These are phyloP conservation scores for Galaxias olidus DNA, from an alignment of 2,797 vertebrate genomes.

Conservation along the genomic window DNA sequence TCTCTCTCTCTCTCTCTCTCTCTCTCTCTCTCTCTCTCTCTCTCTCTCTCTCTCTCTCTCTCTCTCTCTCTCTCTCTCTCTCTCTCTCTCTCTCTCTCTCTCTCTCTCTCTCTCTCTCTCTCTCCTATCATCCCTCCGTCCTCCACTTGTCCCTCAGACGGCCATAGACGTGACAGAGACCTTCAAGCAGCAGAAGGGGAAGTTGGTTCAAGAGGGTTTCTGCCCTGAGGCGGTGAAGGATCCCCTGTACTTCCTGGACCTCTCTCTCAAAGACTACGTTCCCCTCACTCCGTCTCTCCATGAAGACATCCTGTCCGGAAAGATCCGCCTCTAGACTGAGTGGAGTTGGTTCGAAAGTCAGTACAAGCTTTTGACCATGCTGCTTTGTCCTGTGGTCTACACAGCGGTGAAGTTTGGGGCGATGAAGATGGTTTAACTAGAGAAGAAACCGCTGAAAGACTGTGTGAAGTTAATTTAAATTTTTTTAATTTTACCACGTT, in stretches of 20 bases:
- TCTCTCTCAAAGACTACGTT: conserved; percentile 64
- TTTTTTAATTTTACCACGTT: no score
- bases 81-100: background rate
- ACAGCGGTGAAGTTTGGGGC: no score
- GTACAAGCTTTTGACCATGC: no score
- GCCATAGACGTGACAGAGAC: conserved; percentile 84
- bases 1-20: background rate
- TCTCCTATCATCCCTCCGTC: background rate
- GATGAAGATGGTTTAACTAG: no score
- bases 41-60: background rate
- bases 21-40: background rate
- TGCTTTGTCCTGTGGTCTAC: no score
- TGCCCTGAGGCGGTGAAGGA: conserved; percentile 60
- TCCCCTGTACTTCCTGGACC: conserved; percentile 79
- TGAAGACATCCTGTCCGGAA: conserved; percentile 69
- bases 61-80: background rate
- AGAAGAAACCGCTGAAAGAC: no score
- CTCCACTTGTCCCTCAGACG: conserved; percentile 57
- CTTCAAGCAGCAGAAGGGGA: conserved; percentile 88
- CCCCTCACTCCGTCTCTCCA: conserved; percentile 67
- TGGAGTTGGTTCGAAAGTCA: background rate
- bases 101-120: background rate
- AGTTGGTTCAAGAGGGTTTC: conserved; percentile 81
- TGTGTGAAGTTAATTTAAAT: no score
- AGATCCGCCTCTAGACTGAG: conserved; percentile 70